These are phyloP conservation scores for Oscheius onirici DNA, from an alignment of 2,888 invertebrate species.

Conservation along the genomic window DNA sequence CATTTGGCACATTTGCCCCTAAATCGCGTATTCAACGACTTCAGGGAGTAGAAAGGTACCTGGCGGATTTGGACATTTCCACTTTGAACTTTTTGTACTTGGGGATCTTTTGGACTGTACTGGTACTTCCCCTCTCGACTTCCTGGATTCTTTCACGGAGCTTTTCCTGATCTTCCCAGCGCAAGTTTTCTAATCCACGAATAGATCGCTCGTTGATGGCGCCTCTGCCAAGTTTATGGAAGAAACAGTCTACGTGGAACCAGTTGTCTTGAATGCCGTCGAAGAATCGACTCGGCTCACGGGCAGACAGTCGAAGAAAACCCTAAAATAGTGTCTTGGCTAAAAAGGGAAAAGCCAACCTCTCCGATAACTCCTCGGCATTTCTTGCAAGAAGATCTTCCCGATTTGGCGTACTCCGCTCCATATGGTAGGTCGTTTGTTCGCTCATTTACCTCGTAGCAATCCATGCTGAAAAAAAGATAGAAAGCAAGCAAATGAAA, in stretches of 20 bases:
- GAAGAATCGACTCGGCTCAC: constrained; percentile 55
- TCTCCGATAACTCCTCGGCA: constrained; percentile 55
- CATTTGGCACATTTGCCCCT: constrained; percentile 60
- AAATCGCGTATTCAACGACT: too few relatives aligned
- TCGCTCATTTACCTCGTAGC: constrained; percentile 14
- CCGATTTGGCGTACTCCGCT: constrained; percentile 60
- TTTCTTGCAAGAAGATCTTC: constrained; percentile 56
- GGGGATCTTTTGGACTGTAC: too few relatives aligned
- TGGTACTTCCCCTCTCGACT: background rate
- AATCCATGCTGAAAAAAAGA: constrained; percentile 16
- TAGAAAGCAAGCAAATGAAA: background rate
- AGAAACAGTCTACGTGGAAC: constrained; percentile 74
- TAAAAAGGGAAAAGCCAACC: constrained; percentile 35
- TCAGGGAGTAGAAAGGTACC: too few relatives aligned
- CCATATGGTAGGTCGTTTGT: constrained; percentile 53
- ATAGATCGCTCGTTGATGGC: constrained; percentile 71
- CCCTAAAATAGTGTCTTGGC: constrained; percentile 40
- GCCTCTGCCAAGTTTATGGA: constrained; percentile 68
- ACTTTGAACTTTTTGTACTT: background rate
- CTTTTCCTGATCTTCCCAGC: constrained; percentile 74
- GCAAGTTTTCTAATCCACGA: constrained; percentile 73
- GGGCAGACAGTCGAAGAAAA: constrained; percentile 53
- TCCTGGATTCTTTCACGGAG: constrained; percentile 14
- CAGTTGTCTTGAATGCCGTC: constrained; percentile 67
- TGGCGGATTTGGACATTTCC: constrained; percentile 6